Evolutionary conservation across 2,797 vertebrate species (phyloP).

Genomic region (Rousettus madagascariensis): DNA sequence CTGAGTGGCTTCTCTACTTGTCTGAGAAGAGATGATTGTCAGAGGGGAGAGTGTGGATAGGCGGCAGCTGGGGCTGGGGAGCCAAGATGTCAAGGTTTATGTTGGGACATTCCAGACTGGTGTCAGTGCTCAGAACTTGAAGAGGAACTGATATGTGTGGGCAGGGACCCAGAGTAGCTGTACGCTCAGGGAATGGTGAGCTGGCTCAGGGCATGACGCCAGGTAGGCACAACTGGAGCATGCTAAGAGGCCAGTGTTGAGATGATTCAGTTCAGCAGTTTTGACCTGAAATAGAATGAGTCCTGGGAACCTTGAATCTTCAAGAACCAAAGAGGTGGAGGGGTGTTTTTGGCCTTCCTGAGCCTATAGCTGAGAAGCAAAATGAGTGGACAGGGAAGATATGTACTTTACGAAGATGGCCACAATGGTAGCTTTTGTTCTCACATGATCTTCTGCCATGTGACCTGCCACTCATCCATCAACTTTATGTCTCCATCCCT

Average conservation of each 20-base stretch:
- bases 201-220: not conserved
- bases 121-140: not conserved
- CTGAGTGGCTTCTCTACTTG: not conserved
- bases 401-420: not conserved
- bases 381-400: not conserved
- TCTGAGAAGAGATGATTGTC: not conserved
- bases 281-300: conserved; percentile 7
- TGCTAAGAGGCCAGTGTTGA: not conserved
- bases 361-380: not conserved
- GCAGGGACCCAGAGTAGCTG: not conserved
- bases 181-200: not conserved
- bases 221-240: not conserved
- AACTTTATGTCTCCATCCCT: not conserved
- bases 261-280: not conserved
- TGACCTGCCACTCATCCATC: not conserved
- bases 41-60: not conserved
- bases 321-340: not conserved
- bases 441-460: not conserved
- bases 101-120: not conserved
- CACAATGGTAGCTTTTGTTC: not conserved
- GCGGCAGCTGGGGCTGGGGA: not conserved
- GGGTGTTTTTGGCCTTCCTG: not conserved
- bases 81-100: not conserved
- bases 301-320: not conserved
- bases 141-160: not conserved